Evolutionary conservation across 1,140 invertebrate genomes (phyloP), one percentile per base, ranked within the genome.

Genomic region (Hyles euphorbiae): DNA sequence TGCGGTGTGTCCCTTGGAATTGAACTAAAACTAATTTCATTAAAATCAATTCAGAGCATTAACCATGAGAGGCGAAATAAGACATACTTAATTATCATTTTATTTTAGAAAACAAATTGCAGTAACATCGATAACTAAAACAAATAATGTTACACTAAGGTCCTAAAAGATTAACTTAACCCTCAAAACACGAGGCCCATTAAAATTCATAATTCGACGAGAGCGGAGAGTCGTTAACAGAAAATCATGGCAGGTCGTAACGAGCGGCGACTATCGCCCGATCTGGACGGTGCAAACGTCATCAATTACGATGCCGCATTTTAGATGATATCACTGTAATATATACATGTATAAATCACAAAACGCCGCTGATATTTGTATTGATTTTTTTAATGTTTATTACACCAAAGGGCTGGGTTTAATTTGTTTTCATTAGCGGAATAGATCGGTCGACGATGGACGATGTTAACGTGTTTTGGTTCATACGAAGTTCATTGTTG

Each of bases 331-430:
- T 84, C 76, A 58, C 57, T 74, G 81, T 87, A 82, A 83, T 81
- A 84, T 83, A 81, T 81, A 78, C 76, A 78, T 76, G 72, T 78
- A 84, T 84, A 84, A 84, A 86, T 86, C 77, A 80, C 56, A 68
- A 22, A 83, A 79, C 73, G 72, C 70, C 61, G 62, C 66, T 63
- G 76, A 84, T 84, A 77, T 54, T 70, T 73, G 67, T 82, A 87
- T 87, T 83, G 83, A 87, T 84, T 84, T 73, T 80, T 87, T 83
- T 78, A 80, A 85, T 76, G 79, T 82, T 79, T 81, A 83, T 82
- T 74, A 71, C 77, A 36, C 52, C 58, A 77, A 79, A 81, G 78
- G 79, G 76, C 67, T 78, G 66, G 76, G 74, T 76, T 70, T 69
- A 74, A 86, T 86, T 81, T 78, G 79, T 83, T 77, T 83, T 81